These are phyloP conservation scores for Scaeva pyrastri DNA, from an alignment of 2,888 invertebrate species.

Conservation along the genomic window DNA sequence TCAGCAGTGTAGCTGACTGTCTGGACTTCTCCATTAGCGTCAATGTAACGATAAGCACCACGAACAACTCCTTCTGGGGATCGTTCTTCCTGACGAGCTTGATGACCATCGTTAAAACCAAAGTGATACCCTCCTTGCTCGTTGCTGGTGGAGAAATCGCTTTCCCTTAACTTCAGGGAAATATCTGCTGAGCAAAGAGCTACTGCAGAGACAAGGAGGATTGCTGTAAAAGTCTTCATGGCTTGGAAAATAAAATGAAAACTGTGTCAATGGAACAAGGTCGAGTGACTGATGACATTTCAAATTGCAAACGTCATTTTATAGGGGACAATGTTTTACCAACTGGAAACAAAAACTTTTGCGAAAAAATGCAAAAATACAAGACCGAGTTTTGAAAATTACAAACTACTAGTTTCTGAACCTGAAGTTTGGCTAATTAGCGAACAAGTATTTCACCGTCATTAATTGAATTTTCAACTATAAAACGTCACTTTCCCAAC, in stretches of 20 bases:
- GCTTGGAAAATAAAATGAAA: neutral
- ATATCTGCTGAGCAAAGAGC: slow-evolving; percentile 6
- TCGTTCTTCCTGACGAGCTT: slow-evolving; percentile 56
- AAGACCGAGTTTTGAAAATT: neutral
- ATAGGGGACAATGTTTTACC: neutral
- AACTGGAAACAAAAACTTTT: too few species aligned
- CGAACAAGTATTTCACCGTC: slow-evolving; percentile 15
- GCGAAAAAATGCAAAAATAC: too few species aligned
- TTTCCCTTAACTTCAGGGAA: neutral
- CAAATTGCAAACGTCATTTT: neutral
- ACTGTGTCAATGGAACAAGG: neutral
- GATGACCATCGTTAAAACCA: slow-evolving; percentile 63
- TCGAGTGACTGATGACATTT: slow-evolving; percentile 44
- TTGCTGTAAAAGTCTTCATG: slow-evolving; percentile 44
- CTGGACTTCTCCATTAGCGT: slow-evolving; percentile 80
- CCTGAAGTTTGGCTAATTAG: neutral
- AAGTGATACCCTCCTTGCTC: slow-evolving; percentile 61
- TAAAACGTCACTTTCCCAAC: neutral
- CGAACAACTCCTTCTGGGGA: slow-evolving; percentile 78
- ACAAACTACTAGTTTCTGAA: neutral
- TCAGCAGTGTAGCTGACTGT: slow-evolving; percentile 79
- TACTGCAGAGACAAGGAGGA: slow-evolving; percentile 11
- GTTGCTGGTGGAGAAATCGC: slow-evolving; percentile 31
- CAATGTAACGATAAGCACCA: slow-evolving; percentile 81
- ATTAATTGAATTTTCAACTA: neutral